Evolutionary conservation across 2,113 vertebrate genomes (phyloP).

Genomic region (Bucco capensis): DNA sequence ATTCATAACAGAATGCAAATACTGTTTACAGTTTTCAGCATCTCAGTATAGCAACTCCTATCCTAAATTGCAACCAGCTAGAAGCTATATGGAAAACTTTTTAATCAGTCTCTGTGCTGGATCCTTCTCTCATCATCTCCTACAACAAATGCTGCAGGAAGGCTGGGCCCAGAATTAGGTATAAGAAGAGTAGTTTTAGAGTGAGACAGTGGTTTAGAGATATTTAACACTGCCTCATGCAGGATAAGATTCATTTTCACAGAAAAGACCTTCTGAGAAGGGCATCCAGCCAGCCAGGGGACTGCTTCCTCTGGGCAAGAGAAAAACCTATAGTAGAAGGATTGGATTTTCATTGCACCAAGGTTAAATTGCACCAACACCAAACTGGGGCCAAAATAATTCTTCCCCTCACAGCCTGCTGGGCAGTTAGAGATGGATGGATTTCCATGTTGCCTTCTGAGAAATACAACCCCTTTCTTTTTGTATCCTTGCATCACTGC

Average conservation of each 20-base stretch:
- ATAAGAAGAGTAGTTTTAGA: not conserved
- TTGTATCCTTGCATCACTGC: not conserved
- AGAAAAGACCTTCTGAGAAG: not conserved
- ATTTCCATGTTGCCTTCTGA: not conserved
- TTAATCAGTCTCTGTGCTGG: not conserved
- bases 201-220: not conserved
- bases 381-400: not conserved
- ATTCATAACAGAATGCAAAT: conserved; percentile 64
- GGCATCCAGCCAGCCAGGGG: not conserved
- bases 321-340: not conserved
- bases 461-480: not conserved
- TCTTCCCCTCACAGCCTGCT: not conserved
- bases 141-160: not conserved
- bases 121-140: accelerated
- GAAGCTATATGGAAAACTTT: not conserved
- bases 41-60: not conserved
- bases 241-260: not conserved
- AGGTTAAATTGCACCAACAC: not conserved
- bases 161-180: not conserved
- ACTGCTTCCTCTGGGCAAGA: not conserved
- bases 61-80: not conserved
- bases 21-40: conserved; percentile 41
- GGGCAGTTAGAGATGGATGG: not conserved
- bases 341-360: not conserved
- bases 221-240: not conserved